Conservation (phyloP, 2,888 invertebrate genomes). For the Pollenia amentaria region DNA sequence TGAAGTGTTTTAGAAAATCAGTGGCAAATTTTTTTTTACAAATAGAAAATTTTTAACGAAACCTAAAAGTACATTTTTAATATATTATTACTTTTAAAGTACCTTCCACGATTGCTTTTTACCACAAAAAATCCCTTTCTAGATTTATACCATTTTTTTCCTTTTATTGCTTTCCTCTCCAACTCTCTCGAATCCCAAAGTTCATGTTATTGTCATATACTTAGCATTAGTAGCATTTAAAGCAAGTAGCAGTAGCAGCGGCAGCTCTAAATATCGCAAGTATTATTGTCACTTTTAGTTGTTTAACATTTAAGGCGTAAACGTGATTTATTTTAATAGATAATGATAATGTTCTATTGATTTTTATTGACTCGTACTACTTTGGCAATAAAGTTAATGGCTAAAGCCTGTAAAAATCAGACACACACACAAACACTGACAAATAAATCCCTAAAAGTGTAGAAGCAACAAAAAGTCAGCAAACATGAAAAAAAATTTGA, state of each 20-base stretch:
- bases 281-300: slow-evolving; percentile 26
- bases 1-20: too few species aligned
- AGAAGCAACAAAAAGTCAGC: background rate
- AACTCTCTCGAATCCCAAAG: too few species aligned
- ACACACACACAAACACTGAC: background rate
- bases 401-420: background rate
- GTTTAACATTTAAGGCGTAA: slow-evolving; percentile 65
- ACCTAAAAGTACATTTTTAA: slow-evolving; percentile 6
- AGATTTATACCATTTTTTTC: background rate
- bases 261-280: background rate
- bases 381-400: slow-evolving; percentile 35
- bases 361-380: slow-evolving; percentile 73
- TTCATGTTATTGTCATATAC: too few species aligned
- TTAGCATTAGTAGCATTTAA: background rate
- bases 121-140: background rate
- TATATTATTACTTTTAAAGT: background rate
- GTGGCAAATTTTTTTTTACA: too few species aligned
- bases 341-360: slow-evolving; percentile 82
- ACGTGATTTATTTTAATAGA: slow-evolving; percentile 83
- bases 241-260: background rate
- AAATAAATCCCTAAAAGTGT: background rate
- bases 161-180: too few species aligned
- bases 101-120: background rate
- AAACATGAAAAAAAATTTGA: background rate
- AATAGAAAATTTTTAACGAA: too few species aligned